Evolutionary conservation across 2,113 vertebrate species (phyloP).

Genomic region (Cercopithecus mona): DNA sequence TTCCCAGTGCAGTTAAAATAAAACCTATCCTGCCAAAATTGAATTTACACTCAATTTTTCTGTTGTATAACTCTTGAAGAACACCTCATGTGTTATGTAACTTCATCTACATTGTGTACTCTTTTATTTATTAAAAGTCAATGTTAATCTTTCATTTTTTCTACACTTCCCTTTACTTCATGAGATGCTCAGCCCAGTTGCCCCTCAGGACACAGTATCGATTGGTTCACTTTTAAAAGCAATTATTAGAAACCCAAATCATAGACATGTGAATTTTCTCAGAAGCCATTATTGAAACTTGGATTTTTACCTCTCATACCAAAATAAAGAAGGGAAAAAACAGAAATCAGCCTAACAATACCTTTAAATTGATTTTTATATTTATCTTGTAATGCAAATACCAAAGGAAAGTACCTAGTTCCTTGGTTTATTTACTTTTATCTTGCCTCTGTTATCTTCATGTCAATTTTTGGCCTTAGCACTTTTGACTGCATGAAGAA

Average conservation of each 20-base stretch:
- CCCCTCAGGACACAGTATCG: background rate
- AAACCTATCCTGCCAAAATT: constrained; percentile 41
- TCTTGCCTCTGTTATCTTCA: background rate
- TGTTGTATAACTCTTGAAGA: background rate
- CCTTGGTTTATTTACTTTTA: background rate
- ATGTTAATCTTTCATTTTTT: background rate
- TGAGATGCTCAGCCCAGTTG: background rate
- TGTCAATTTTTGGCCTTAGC: background rate
- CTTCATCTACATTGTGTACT: background rate
- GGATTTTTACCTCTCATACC: background rate
- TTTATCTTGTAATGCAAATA: background rate
- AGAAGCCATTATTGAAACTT: background rate
- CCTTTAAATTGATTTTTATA: constrained; percentile 44
- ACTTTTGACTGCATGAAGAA: background rate
- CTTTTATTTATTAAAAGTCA: constrained; percentile 21
- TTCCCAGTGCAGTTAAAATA: constrained; percentile 50
- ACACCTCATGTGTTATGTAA: background rate
- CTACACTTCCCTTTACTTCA: background rate
- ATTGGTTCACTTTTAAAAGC: background rate
- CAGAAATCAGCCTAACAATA: background rate
- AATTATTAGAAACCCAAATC: background rate
- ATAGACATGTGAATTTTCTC: background rate
- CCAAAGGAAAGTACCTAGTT: background rate
- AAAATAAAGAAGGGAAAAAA: background rate
- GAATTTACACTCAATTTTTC: constrained; percentile 34